Evolutionary conservation across 2,113 vertebrate species (phyloP).

Genomic region (Steatornis caripensis): DNA sequence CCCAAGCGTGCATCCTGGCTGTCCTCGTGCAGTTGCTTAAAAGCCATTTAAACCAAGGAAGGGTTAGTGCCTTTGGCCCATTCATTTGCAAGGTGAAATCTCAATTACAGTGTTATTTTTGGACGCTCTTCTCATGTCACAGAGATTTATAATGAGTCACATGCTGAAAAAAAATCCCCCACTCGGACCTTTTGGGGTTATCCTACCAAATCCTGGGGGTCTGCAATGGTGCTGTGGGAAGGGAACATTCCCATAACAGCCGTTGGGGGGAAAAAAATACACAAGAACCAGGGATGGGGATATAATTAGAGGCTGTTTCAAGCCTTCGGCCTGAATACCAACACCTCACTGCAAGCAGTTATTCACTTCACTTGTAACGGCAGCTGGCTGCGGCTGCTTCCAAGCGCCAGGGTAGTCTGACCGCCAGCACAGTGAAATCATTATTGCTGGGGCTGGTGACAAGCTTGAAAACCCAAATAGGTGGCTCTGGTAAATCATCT

Average conservation of each 20-base stretch:
- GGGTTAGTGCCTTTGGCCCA: accelerated
- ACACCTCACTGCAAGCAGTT: not conserved
- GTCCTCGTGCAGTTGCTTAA: not conserved
- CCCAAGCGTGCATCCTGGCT: accelerated
- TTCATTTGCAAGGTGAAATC: not conserved
- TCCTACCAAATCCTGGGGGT: not conserved
- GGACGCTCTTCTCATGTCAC: not conserved
- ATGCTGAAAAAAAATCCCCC: not conserved
- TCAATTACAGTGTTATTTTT: not conserved
- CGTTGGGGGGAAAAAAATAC: accelerated
- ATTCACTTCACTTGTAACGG: not conserved
- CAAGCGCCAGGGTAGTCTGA: not conserved
- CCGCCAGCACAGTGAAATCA: not conserved
- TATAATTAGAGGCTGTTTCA: conserved; percentile 1
- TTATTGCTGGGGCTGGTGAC: not conserved
- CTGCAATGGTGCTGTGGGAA: accelerated
- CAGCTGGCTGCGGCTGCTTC: not conserved
- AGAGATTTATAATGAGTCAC: not conserved
- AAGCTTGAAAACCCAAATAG: not conserved
- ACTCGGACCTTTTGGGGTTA: not conserved
- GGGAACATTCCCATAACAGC: not conserved
- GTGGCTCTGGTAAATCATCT: not conserved
- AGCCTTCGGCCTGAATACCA: not conserved
- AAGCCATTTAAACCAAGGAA: not conserved
- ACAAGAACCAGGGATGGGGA: not conserved